Evolutionary conservation across 2,888 invertebrate genomes (phyloP), one percentile per base, ranked within the genome.

Genomic region (Metellina segmentata): DNA sequence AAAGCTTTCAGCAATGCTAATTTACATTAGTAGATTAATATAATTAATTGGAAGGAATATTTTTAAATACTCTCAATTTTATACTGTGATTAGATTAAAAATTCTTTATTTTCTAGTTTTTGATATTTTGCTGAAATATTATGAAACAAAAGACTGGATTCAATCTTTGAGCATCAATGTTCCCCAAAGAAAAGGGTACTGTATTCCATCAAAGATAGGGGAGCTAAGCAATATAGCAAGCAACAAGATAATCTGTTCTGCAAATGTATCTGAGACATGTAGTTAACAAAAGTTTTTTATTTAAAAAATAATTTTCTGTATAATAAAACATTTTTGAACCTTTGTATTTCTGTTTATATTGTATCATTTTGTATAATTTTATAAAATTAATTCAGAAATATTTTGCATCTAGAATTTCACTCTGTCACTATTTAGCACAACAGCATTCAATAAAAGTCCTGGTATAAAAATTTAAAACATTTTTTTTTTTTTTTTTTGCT

Each of bases 91-190:
- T 34, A 34, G 34, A 4, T 34, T 34, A 1, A 34, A 2, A 34
- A 34, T 34, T 53, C 19, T 11, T 79, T 53, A 20, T 7, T 79
- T 16, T 79, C 11, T 53, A 92, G 94, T 95, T 52, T 94, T 95
- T 93, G 95, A 95, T 74, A 94, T 95, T 83, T 92, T 95, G 20
- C 89, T 95, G 89, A 94, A 93, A 34, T 94, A 94, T 91, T 93
- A 93, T 75, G 92, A 93, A 72, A 94, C 94, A 8, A 93, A 93
- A 71, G 94, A 94, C 90, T 95, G 95, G 95, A 93, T 93, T 8
- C 79, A 93, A 85, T 94, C 95, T 11, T 93, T 95, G 61, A 94
- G 85, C 93, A 34, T 16, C 9, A 71, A 89, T 81, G 87, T 95
- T 16, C 95, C 95, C 6, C 81, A 93, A 85, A 93, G 95, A 77